Evolutionary conservation across 2,888 invertebrate genomes (phyloP).

Genomic region (Coelinius sp.): DNA sequence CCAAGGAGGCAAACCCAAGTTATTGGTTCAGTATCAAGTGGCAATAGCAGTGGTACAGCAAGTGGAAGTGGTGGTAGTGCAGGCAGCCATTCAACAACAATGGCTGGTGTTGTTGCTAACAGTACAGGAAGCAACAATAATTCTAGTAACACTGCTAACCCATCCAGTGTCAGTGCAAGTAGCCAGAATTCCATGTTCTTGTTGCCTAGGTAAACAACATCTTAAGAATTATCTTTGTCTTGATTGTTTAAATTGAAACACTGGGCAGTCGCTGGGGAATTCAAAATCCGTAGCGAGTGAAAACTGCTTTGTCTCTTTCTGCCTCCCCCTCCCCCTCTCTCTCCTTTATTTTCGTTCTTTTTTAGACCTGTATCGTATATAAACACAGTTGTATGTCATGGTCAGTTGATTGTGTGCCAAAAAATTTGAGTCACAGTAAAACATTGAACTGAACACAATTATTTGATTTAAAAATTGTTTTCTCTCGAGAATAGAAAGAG

Average conservation of each 20-base stretch:
- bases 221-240: not conserved
- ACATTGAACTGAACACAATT: slow-evolving; percentile 18
- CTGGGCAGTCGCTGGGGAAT: not conserved
- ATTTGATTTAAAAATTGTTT: not conserved
- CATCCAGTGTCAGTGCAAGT: slow-evolving; percentile 63
- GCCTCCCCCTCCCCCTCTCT: slow-evolving; percentile 40
- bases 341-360: slow-evolving; percentile 32
- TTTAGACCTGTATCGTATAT: slow-evolving; percentile 48
- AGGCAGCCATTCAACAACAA: slow-evolving; percentile 64
- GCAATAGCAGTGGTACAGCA: slow-evolving; percentile 64
- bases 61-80: slow-evolving; percentile 50
- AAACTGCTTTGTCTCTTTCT: no score
- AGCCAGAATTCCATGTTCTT: slow-evolving; percentile 68
- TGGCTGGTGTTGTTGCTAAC: slow-evolving; percentile 66
- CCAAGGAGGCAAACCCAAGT: slow-evolving; percentile 86
- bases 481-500: not conserved
- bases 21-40: slow-evolving; percentile 71
- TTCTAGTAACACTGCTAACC: slow-evolving; percentile 62
- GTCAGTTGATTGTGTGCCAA: slow-evolving; percentile 52
- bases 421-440: slow-evolving; percentile 40
- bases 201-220: slow-evolving; percentile 63
- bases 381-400: slow-evolving; percentile 54
- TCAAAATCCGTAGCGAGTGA: slow-evolving; percentile 2
- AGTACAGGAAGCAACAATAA: slow-evolving; percentile 67
- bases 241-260: not conserved